These are phyloP conservation scores for Microplitis mediator DNA, from an alignment of 1,140 invertebrate genomes.

Conservation along the genomic window DNA sequence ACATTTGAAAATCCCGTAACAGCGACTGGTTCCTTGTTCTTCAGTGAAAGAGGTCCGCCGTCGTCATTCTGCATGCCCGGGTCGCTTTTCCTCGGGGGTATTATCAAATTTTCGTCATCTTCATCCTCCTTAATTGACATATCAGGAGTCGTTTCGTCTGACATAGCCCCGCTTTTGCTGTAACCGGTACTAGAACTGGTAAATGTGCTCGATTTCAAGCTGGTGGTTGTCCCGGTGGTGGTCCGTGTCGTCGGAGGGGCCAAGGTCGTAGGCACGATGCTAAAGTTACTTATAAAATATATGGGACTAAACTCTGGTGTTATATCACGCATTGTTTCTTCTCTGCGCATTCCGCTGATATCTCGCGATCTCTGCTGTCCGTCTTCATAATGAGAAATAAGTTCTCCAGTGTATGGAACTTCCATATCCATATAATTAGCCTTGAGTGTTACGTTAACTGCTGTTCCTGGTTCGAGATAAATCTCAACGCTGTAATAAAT, in stretches of 20 bases:
- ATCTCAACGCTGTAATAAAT: conserved; percentile 62
- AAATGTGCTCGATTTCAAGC: conserved; percentile 7
- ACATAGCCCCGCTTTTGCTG: not conserved
- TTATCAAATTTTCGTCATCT: conserved; percentile 50
- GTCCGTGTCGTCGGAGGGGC: conserved; percentile 75
- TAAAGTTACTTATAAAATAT: conserved; percentile 76
- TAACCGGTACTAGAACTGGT: not conserved
- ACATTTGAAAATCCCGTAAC: conserved; percentile 16
- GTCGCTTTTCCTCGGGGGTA: conserved; percentile 47
- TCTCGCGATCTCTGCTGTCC: conserved; percentile 56
- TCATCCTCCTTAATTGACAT: conserved; percentile 15
- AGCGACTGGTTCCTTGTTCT: conserved; percentile 45
- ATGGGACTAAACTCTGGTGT: conserved; percentile 71
- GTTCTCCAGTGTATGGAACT: conserved; percentile 72
- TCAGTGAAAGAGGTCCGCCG: conserved; percentile 49
- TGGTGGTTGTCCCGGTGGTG: conserved; percentile 65
- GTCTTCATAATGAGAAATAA: conserved; percentile 75
- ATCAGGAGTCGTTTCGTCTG: not conserved
- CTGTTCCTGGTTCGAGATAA: conserved; percentile 74
- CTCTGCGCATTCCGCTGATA: conserved; percentile 67
- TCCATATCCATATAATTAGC: conserved; percentile 75
- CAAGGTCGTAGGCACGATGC: conserved; percentile 76
- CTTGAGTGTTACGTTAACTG: conserved; percentile 75
- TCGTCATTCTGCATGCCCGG: conserved; percentile 48
- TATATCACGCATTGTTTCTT: conserved; percentile 71